A percentile compares a stretch with the other conserved stretches of the same genome.
Conservation (phyloP, 1,140 invertebrate genomes). For the Lasioglossum baleicum region DNA sequence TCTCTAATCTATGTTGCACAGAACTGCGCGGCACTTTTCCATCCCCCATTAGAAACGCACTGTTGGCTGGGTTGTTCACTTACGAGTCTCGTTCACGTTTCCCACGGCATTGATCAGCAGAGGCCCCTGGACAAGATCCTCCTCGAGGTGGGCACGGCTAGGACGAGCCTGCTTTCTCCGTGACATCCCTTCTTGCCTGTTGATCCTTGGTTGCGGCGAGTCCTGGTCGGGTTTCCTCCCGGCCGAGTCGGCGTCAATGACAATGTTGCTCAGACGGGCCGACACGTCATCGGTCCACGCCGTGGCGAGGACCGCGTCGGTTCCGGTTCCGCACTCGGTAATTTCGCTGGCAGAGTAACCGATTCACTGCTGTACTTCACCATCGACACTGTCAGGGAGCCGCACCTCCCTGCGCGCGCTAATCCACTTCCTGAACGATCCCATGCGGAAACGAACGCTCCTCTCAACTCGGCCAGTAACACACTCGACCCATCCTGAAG, state of each 20-base stretch:
- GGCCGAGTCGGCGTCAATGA: neutral
- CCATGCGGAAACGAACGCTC: conserved; percentile 53
- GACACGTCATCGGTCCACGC: conserved; percentile 33
- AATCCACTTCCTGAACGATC: conserved; percentile 64
- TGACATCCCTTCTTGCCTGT: conserved; percentile 74
- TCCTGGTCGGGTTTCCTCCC: neutral
- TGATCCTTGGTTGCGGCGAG: conserved; percentile 18
- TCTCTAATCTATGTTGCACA: no score
- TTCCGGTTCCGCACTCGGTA: conserved; percentile 24
- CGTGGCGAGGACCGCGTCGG: conserved; percentile 30
- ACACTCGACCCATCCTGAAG: conserved; percentile 50
- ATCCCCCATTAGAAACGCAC: neutral
- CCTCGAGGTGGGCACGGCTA: conserved; percentile 79
- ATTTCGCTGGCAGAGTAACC: conserved; percentile 13
- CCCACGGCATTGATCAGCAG: conserved; percentile 71
- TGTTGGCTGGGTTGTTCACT: conserved; percentile 58
- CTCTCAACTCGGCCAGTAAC: conserved; percentile 60
- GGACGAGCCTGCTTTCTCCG: conserved; percentile 79
- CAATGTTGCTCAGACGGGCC: conserved; percentile 32
- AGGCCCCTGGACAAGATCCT: conserved; percentile 76
- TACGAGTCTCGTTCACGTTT: conserved; percentile 71
- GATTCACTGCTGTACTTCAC: conserved; percentile 41
- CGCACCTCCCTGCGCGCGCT: conserved; percentile 60
- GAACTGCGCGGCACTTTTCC: neutral
- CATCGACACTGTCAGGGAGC: conserved; percentile 60